Base-by-base conservation (phyloP, 2,797 vertebrate species). In the Geotrypetes seraphini region DNA sequence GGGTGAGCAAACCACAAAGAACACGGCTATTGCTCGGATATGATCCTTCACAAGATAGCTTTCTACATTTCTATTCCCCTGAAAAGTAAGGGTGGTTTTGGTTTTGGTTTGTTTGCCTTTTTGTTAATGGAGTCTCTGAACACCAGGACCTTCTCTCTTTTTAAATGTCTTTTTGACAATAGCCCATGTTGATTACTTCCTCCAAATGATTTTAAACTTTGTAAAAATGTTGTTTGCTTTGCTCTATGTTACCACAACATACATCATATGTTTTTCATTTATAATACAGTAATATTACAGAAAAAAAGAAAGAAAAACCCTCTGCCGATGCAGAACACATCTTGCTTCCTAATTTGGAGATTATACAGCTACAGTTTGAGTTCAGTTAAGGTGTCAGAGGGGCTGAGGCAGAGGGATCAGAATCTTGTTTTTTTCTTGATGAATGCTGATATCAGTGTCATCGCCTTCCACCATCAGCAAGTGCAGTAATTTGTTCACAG, bases 271-370 rank as follows among this genome's bases (percentile, higher is more conserved):
- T 52, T 65, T 61, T 46, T 37, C 25, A 20, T 67, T 53, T 58
- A 32, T 14, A 50, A 69, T 57, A 60, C 32, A 28, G 14, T 35
- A 30, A 31, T 58, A 36, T 54, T 63, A 53, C 46, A 50, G 39
- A 7, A 42, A 43, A 39, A 53, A 46, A 50, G 39, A n/a, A n/a
- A n/a, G n/a, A 7, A 42, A 43, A 39, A 16, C 6, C 40, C 19
- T 5, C 28, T 59, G 33, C 51, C 50, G 25, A 31, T 34, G 49
- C 31, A 1, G 10, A 30, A 49, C 26, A 23, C 16, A 26, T 53
- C n/a, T 63, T 69, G 60, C 50, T 50, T 56, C 68, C 66, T 63
- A 60, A 69, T 72, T 72, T 71, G 70, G 67, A 53, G 38, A 56
- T 55, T 39, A n/a, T 43, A 56, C 50, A 46, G 29, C 32, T 23